Conservation (phyloP, 2,888 invertebrate species). For the Yponomeuta sedellus region DNA sequence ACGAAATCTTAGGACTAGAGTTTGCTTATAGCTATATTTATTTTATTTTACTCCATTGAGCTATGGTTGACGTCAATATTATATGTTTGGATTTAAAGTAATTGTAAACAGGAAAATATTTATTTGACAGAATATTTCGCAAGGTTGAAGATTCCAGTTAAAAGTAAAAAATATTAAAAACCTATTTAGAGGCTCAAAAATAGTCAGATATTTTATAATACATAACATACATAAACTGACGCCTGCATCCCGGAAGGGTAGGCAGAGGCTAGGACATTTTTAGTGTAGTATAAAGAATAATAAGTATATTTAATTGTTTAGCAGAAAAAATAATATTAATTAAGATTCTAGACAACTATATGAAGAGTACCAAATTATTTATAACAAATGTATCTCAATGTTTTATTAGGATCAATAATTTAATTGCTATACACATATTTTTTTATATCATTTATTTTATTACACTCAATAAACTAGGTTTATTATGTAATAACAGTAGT, state of each 20-base stretch:
- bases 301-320: too few relatives aligned
- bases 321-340: too few relatives aligned
- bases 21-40: constrained; percentile 23
- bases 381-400: not conserved
- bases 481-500: not conserved
- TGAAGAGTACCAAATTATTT: not conserved
- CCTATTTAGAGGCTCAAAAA: too few relatives aligned
- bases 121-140: not conserved
- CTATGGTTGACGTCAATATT: constrained; percentile 15
- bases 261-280: too few relatives aligned
- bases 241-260: too few relatives aligned
- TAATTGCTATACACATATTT: not conserved
- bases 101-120: not conserved
- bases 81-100: not conserved
- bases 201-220: too few relatives aligned
- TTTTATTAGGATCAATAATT: not conserved
- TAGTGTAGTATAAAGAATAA: too few relatives aligned
- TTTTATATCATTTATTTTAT: constrained; percentile 1
- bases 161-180: too few relatives aligned
- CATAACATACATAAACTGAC: too few relatives aligned
- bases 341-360: not conserved
- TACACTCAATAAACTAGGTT: not conserved
- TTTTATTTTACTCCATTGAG: constrained; percentile 25
- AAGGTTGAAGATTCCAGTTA: constrained; percentile 1
- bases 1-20: constrained; percentile 31